Conservation (phyloP, 2,888 invertebrate genomes). For the Lasiommata megera region DNA sequence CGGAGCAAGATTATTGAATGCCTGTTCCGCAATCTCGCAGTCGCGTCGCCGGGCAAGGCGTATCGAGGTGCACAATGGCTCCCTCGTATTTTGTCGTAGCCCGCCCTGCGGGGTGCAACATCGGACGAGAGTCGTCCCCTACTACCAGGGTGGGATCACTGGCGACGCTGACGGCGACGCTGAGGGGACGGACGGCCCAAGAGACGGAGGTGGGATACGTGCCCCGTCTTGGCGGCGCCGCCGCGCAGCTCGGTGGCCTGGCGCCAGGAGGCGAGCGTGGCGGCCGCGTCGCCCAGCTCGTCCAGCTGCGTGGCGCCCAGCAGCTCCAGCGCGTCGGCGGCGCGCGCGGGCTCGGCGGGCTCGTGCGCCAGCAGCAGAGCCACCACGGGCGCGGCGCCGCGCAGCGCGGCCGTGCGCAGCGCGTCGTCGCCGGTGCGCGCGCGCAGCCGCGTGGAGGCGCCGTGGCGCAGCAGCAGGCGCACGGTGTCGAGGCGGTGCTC, state of each 20-base stretch:
- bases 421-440: constrained; percentile 94
- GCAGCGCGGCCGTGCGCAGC: constrained; percentile 91
- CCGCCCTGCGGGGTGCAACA: too few species aligned
- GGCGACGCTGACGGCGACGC: too few species aligned
- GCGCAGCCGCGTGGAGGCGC: constrained; percentile 89
- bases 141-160: too few species aligned
- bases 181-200: too few species aligned
- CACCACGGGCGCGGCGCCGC: constrained; percentile 84
- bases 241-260: constrained; percentile 76
- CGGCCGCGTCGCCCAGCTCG: constrained; percentile 89
- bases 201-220: constrained; percentile 65
- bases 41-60: too few species aligned
- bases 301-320: constrained; percentile 93
- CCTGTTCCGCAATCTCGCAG: too few species aligned
- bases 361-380: constrained; percentile 84
- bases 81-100: too few species aligned
- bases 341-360: constrained; percentile 83
- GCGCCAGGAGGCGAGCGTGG: constrained; percentile 89
- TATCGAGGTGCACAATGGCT: too few species aligned
- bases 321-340: constrained; percentile 93
- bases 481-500: constrained; percentile 92
- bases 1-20: too few species aligned
- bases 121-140: too few species aligned
- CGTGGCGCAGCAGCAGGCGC: constrained; percentile 88
- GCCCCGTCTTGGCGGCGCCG: constrained; percentile 58